A percentile compares a stretch with the other conserved stretches of the same genome.
These are phyloP conservation scores for Sebastes cheni DNA, from an alignment of 2,797 vertebrate genomes.

Conservation along the genomic window DNA sequence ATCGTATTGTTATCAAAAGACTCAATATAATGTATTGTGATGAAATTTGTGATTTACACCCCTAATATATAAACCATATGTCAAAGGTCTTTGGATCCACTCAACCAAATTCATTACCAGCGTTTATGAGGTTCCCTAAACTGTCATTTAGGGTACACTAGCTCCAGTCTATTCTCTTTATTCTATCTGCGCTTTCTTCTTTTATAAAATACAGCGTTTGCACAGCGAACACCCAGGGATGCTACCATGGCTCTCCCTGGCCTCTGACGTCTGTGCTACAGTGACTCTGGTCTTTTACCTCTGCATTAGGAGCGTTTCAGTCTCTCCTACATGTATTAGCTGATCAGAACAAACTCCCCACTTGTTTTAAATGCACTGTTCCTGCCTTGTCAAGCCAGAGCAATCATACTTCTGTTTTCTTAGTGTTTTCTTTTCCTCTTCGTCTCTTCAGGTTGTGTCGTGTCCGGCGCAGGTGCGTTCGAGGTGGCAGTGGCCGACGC, in stretches of 20 bases:
- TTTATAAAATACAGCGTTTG: slow-evolving; percentile 1
- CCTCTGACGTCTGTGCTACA: slow-evolving; percentile 84
- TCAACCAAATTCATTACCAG: background rate
- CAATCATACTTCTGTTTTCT: background rate
- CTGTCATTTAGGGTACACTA: background rate
- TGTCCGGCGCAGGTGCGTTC: slow-evolving; percentile 90
- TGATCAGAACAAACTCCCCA: slow-evolving; percentile 80
- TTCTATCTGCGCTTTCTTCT: background rate
- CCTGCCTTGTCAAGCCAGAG: rapidly evolving
- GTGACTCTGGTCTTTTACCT: slow-evolving; percentile 87
- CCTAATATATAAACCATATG: background rate
- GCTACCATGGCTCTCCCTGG: slow-evolving; percentile 84
- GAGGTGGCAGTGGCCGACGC: slow-evolving; percentile 93
- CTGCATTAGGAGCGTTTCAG: slow-evolving; percentile 84
- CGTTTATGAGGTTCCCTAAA: background rate
- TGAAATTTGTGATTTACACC: too few species aligned
- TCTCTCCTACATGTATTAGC: slow-evolving; percentile 86
- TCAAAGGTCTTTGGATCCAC: background rate
- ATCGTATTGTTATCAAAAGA: too few species aligned
- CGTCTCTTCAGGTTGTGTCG: slow-evolving; percentile 84
- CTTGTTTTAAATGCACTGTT: background rate
- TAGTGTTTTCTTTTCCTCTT: background rate
- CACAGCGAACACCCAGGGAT: slow-evolving; percentile 86
- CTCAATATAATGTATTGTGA: too few species aligned
- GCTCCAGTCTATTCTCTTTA: background rate